These are phyloP conservation scores for Phalloptychus januarius DNA, from an alignment of 2,797 vertebrate species.

Conservation along the genomic window DNA sequence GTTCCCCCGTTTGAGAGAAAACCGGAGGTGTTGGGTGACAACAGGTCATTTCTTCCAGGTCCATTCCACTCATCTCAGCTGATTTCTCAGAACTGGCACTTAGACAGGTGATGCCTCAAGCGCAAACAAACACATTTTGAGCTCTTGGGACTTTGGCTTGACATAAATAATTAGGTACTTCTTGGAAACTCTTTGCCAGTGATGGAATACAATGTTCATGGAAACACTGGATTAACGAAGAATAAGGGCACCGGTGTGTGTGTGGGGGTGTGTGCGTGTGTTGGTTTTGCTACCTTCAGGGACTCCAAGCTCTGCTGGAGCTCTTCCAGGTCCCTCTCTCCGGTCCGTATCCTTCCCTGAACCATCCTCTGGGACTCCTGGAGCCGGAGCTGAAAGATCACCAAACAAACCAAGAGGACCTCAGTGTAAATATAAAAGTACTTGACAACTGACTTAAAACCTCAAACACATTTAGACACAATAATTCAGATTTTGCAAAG, in stretches of 20 bases:
- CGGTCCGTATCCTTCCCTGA: slow-evolving; percentile 54
- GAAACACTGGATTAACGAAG: background rate
- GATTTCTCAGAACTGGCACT: slow-evolving; percentile 13
- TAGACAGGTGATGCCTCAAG: background rate
- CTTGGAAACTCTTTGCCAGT: background rate
- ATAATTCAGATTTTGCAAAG: background rate
- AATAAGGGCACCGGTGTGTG: background rate
- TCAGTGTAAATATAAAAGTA: background rate
- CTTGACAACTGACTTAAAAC: background rate
- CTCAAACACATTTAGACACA: background rate
- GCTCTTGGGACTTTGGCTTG: background rate
- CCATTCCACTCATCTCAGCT: background rate
- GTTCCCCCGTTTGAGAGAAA: background rate
- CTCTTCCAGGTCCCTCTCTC: slow-evolving; percentile 69
- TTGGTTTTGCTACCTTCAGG: slow-evolving; percentile 62
- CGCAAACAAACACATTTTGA: background rate
- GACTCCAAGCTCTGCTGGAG: slow-evolving; percentile 69
- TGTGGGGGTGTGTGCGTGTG: slow-evolving; percentile 10
- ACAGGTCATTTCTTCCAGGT: slow-evolving; percentile 3
- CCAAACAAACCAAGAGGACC: background rate
- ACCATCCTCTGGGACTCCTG: slow-evolving; percentile 65
- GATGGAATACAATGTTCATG: background rate
- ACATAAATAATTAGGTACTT: background rate
- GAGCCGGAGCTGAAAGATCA: slow-evolving; percentile 60
- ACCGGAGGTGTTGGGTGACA: slow-evolving; percentile 4